Evolutionary conservation across 1,140 invertebrate species (phyloP).

Genomic region (Conus betulinus): DNA sequence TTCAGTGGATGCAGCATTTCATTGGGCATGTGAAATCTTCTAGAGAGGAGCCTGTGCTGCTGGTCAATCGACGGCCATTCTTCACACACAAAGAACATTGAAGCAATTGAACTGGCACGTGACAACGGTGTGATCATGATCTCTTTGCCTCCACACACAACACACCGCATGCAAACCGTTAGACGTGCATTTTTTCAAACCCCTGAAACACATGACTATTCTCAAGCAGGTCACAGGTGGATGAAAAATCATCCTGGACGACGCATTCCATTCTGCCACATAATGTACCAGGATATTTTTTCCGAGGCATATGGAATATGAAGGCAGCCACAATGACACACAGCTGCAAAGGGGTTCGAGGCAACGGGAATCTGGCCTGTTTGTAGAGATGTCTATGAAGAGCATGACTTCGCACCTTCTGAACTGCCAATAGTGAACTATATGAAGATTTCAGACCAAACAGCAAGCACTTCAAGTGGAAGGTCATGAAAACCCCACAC

Average conservation of each 20-base stretch:
- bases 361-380: neutral
- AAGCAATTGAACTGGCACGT: neutral
- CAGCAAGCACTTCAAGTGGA: too few species aligned
- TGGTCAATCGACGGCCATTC: too few species aligned
- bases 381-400: neutral
- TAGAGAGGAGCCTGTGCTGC: too few species aligned
- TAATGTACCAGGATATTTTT: neutral
- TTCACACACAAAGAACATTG: too few species aligned
- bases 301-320: neutral
- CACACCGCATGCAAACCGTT: too few species aligned
- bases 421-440: neutral
- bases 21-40: too few species aligned
- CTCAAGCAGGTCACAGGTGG: neutral
- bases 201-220: neutral
- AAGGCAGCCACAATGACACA: neutral
- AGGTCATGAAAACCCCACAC: neutral
- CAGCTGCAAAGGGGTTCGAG: too few species aligned
- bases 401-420: neutral
- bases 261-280: neutral
- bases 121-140: neutral
- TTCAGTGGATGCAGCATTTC: too few species aligned
- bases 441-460: too few species aligned
- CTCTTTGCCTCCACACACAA: neutral
- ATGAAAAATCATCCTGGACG: neutral
- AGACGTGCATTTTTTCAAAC: neutral